Evolutionary conservation across 2,113 vertebrate genomes (phyloP).

Genomic region (Microtus oregoni): DNA sequence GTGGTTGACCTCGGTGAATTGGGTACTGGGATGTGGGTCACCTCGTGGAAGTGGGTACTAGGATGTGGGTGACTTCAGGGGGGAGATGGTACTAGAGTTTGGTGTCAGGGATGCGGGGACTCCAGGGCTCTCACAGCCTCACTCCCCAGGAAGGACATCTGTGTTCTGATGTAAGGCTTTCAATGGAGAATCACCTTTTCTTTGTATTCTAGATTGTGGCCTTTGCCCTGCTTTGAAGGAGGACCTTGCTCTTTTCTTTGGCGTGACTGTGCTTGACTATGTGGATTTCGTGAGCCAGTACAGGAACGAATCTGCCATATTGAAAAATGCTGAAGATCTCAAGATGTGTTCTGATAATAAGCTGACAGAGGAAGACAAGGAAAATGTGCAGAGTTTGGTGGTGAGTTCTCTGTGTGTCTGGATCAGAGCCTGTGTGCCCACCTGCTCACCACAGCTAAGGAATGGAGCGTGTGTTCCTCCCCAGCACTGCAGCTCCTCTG

Average conservation of each 20-base stretch:
- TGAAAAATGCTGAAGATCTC: accelerated
- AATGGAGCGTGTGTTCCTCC: background rate
- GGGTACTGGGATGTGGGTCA: too few species aligned
- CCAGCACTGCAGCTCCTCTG: background rate
- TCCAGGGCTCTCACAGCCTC: too few species aligned
- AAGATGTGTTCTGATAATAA: background rate
- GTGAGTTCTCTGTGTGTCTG: background rate
- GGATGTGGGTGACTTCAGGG: too few species aligned
- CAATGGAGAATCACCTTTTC: too few species aligned
- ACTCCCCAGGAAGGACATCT: too few species aligned
- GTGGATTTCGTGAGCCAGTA: accelerated
- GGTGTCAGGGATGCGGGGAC: background rate
- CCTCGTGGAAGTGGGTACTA: too few species aligned
- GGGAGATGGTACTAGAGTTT: background rate
- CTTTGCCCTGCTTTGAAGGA: background rate
- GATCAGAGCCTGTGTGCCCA: background rate
- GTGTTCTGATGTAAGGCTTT: background rate
- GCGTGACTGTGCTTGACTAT: accelerated
- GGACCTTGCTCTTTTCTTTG: accelerated
- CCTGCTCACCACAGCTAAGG: background rate
- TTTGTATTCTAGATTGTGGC: background rate
- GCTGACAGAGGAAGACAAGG: background rate
- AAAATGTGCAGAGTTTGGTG: accelerated
- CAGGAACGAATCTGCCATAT: accelerated
- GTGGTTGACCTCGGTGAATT: too few species aligned